Percentiles rank a stretch among this genome's conserved stretches.
Evolutionary conservation across 2,797 vertebrate species (phyloP).

Genomic region (Columba guinea): DNA sequence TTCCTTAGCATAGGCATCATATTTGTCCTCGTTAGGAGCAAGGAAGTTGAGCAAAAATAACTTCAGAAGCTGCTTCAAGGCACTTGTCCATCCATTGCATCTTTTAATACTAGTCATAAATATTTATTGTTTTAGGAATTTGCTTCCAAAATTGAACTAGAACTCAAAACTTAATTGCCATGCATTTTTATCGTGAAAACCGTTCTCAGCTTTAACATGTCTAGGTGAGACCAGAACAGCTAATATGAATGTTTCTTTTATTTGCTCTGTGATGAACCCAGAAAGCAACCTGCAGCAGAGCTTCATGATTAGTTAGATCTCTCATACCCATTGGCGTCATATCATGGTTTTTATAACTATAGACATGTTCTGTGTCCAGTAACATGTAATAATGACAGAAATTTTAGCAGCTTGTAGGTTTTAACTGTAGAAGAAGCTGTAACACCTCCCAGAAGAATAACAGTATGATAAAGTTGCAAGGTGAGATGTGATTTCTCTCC

Average conservation of each 20-base stretch:
- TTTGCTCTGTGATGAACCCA: background rate
- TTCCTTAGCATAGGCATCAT: background rate
- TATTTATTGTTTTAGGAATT: background rate
- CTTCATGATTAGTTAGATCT: background rate
- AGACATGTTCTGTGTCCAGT: background rate
- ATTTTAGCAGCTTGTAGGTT: background rate
- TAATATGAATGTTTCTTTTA: background rate
- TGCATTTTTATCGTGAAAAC: background rate
- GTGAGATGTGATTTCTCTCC: background rate
- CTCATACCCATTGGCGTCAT: background rate
- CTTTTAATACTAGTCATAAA: background rate
- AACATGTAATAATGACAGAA: background rate
- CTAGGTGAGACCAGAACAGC: background rate
- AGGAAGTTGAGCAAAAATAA: background rate
- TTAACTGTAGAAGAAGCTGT: background rate
- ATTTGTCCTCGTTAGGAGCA: background rate
- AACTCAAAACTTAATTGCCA: background rate
- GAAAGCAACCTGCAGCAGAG: background rate
- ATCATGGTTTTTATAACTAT: background rate
- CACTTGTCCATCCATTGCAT: background rate
- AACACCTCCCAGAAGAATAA: background rate
- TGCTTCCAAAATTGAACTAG: background rate
- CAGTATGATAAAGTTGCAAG: background rate
- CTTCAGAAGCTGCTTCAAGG: background rate
- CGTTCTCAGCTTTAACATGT: background rate